Conservation (phyloP, 2,113 vertebrate genomes). For the Vicugna pacos region DNA sequence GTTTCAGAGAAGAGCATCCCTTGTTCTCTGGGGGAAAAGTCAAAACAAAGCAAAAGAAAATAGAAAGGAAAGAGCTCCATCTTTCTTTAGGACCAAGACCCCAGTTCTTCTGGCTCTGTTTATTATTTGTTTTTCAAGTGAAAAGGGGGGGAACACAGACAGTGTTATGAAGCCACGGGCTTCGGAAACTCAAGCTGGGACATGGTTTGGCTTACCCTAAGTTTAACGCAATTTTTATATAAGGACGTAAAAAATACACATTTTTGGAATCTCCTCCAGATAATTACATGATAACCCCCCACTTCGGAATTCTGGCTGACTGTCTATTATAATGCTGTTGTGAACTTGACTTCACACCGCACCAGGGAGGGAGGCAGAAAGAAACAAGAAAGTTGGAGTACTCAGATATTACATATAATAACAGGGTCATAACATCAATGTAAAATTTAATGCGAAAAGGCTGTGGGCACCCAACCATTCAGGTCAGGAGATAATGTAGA, state of each 20-base stretch:
- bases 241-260: constrained; percentile 73
- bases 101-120: background rate
- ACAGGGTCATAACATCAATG: constrained; percentile 80
- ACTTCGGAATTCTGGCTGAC: constrained; percentile 78
- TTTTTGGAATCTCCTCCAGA: constrained; percentile 72
- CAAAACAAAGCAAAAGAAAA: background rate
- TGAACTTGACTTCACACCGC: constrained; percentile 86
- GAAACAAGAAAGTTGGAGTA: constrained; percentile 68
- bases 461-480: constrained; percentile 81
- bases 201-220: constrained; percentile 73
- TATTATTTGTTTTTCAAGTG: background rate
- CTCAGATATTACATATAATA: constrained; percentile 79
- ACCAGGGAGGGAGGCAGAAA: constrained; percentile 78
- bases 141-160: background rate
- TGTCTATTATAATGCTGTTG: constrained; percentile 77
- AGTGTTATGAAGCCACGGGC: constrained; percentile 39
- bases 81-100: background rate
- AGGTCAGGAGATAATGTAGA: constrained; percentile 78
- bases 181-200: constrained; percentile 64
- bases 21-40: too few relatives aligned
- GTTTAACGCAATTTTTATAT: constrained; percentile 84
- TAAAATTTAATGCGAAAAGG: constrained; percentile 84
- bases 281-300: constrained; percentile 79
- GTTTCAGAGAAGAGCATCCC: background rate
- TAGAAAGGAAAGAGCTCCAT: background rate